phyloP scores from a whole-genome alignment of 2,888 invertebrate species.

The Myopa testacea region DNA sequence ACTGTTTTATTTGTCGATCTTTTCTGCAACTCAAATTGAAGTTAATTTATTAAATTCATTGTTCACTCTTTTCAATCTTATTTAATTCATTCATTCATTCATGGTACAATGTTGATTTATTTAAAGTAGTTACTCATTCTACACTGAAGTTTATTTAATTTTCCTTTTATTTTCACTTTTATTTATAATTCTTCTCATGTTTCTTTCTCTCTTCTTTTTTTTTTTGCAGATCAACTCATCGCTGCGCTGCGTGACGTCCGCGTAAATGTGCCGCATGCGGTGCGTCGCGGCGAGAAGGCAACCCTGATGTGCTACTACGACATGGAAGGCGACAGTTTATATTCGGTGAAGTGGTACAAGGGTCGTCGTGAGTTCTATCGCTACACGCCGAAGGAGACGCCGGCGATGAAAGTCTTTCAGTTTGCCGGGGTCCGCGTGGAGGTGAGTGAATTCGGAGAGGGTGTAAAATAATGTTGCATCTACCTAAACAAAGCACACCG shows the following conservation, averaged over 20 bases:
- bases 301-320: constrained; percentile 79
- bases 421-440: constrained; percentile 79
- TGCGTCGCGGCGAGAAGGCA: constrained; percentile 73
- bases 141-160: no score
- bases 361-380: constrained; percentile 85
- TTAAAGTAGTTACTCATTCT: no score
- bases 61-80: no score
- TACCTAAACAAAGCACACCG: not conserved
- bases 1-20: no score
- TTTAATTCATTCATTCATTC: no score
- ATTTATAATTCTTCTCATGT: no score
- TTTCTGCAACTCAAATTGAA: no score
- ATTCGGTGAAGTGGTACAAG: constrained; percentile 87
- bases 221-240: constrained; percentile 51
- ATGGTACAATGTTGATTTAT: no score
- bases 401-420: constrained; percentile 77
- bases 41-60: no score
- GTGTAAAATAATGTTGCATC: no score
- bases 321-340: constrained; percentile 79
- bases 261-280: constrained; percentile 75
- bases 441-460: constrained; percentile 72
- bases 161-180: no score
- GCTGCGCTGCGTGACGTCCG: constrained; percentile 72
- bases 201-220: not conserved
- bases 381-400: constrained; percentile 79